Evolutionary conservation across 2,888 invertebrate genomes (phyloP).

Genomic region (Aphrophora alni): DNA sequence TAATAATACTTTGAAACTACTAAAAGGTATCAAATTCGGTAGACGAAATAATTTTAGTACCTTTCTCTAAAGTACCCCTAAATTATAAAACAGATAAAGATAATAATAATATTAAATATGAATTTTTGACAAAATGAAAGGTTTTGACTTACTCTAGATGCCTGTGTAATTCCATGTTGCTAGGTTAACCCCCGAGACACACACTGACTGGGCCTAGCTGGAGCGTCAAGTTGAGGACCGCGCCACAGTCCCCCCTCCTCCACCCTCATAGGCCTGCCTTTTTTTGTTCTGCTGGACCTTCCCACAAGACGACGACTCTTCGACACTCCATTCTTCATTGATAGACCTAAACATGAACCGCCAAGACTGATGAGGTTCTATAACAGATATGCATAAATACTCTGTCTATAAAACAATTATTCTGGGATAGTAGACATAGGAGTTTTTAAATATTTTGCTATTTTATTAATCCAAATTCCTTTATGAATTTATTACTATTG

Average conservation of each 20-base stretch:
- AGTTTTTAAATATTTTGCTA: no score
- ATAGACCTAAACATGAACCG: background rate
- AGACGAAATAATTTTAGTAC: no score
- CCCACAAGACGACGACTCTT: conserved; percentile 27
- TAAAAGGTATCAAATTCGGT: no score
- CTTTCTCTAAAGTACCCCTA: no score
- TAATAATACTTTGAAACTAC: no score
- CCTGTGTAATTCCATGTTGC: background rate
- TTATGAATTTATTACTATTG: no score
- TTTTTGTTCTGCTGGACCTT: conserved; percentile 25
- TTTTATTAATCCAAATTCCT: no score
- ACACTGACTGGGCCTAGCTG: background rate
- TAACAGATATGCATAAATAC: background rate
- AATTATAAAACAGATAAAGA: no score
- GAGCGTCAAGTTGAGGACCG: background rate
- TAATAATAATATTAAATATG: no score
- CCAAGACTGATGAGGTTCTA: background rate
- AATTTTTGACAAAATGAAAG: no score
- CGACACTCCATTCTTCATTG: conserved; percentile 33
- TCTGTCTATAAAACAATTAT: background rate
- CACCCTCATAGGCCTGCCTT: background rate
- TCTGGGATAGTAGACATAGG: no score
- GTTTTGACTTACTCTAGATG: background rate
- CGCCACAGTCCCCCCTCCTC: conserved; percentile 8
- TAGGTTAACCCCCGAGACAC: background rate